Evolutionary conservation across 2,888 invertebrate species (phyloP).

Genomic region (Drosophila lutescens): DNA sequence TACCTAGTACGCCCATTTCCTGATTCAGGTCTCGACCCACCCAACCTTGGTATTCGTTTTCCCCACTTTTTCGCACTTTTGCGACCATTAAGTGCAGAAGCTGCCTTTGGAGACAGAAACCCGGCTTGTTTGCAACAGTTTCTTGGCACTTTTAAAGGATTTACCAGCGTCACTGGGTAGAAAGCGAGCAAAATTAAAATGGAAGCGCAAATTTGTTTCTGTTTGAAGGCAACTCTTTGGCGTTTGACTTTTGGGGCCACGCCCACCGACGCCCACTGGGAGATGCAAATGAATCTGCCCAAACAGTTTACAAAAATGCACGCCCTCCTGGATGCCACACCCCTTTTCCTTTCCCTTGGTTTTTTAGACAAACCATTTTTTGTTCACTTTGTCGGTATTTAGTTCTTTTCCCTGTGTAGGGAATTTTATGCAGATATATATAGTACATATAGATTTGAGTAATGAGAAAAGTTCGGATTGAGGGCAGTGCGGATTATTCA

Average conservation of each 20-base stretch:
- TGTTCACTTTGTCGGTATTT: conserved; percentile 39
- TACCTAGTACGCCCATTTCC: too few relatives aligned
- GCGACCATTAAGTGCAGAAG: conserved; percentile 29
- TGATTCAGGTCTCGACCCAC: neutral
- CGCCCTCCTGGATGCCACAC: conserved; percentile 24
- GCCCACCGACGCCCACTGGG: conserved; percentile 21
- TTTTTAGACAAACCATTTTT: conserved; percentile 25
- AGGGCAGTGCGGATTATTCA: conserved; percentile 48
- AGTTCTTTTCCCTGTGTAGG: conserved; percentile 8
- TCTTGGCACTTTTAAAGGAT: conserved; percentile 32
- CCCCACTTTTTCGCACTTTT: conserved; percentile 12
- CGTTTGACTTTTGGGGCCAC: conserved; percentile 39
- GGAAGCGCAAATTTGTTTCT: conserved; percentile 41
- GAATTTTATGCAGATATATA: conserved; percentile 35
- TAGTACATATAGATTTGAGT: conserved; percentile 32
- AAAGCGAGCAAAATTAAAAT: conserved; percentile 33
- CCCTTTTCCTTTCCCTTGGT: neutral
- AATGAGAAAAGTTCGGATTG: conserved; percentile 42
- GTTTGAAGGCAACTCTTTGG: conserved; percentile 24
- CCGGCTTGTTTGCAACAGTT: conserved; percentile 5
- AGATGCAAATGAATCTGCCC: conserved; percentile 41
- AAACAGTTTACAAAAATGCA: conserved; percentile 34
- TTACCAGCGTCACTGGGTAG: neutral
- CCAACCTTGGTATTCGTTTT: neutral
- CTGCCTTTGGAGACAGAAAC: conserved; percentile 16